Conservation (phyloP, 2,888 invertebrate genomes). For the Branchipolynoe longqiensis region DNA sequence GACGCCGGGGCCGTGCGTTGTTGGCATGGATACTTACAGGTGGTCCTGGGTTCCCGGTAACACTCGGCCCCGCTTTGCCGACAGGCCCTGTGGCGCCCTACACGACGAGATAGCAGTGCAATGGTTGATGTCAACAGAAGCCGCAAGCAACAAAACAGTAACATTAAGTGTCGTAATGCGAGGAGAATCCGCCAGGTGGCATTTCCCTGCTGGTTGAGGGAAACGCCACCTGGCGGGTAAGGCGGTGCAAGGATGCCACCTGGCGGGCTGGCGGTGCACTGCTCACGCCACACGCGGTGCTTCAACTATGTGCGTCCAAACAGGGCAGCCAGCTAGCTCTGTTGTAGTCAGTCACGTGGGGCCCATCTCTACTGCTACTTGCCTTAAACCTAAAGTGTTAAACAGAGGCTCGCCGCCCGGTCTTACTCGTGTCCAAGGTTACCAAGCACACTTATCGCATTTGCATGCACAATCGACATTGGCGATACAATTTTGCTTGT, state of each 20-base stretch:
- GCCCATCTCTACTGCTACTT: too few species aligned
- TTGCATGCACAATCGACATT: neutral
- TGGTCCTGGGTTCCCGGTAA: conserved; percentile 47
- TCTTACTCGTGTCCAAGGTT: too few species aligned
- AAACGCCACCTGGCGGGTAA: neutral
- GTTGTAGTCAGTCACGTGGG: neutral
- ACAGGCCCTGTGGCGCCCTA: conserved; percentile 63
- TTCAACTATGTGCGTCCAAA: conserved; percentile 43
- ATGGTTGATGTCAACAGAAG: conserved; percentile 49
- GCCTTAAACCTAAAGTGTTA: too few species aligned
- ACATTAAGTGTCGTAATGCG: conserved; percentile 13
- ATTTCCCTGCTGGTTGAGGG: neutral
- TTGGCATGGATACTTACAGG: conserved; percentile 59
- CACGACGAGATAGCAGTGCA: conserved; percentile 59
- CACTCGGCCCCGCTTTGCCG: conserved; percentile 62
- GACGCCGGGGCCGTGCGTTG: too few species aligned
- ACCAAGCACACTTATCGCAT: too few species aligned
- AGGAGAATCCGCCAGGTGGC: conserved; percentile 32
- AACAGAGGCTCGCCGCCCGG: too few species aligned
- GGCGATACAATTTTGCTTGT: too few species aligned
- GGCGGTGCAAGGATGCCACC: conserved; percentile 54
- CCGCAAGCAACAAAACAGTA: conserved; percentile 40
- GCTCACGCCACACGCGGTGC: conserved; percentile 51
- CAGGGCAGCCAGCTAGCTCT: conserved; percentile 41
- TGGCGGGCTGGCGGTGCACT: conserved; percentile 50